These are phyloP conservation scores for Ommatoiulus sabulosus DNA, from an alignment of 2,888 invertebrate genomes.

Conservation along the genomic window DNA sequence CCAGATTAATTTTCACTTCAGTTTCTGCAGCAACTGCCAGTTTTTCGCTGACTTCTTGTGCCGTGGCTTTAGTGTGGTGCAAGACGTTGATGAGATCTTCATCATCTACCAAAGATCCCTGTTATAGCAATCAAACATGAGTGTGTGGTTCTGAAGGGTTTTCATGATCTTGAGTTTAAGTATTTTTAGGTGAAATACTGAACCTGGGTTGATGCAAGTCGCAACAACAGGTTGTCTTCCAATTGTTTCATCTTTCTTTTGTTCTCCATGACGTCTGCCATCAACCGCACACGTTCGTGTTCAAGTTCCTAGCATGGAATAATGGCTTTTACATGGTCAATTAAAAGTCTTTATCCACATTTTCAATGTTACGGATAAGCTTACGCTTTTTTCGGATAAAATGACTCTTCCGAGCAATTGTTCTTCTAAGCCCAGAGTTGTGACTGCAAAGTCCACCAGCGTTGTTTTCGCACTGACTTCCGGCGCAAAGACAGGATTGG, in stretches of 20 bases:
- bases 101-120: conserved; percentile 93
- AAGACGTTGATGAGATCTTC: conserved; percentile 92
- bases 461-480: conserved; percentile 97
- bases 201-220: conserved; percentile 88
- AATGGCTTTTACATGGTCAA: neutral
- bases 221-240: conserved; percentile 89
- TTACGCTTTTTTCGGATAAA: conserved; percentile 87
- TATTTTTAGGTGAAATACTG: neutral
- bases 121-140: neutral
- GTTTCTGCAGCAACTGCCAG: conserved; percentile 91
- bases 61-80: conserved; percentile 86
- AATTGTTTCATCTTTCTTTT: conserved; percentile 95
- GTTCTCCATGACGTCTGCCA: conserved; percentile 96
- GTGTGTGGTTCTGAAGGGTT: neutral
- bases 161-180: neutral
- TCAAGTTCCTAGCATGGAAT: conserved; percentile 79
- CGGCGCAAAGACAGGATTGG: conserved; percentile 96
- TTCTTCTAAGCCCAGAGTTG: conserved; percentile 95
- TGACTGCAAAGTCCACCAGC: conserved; percentile 97
- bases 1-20: conserved; percentile 92
- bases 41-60: conserved; percentile 95
- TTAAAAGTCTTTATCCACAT: neutral
- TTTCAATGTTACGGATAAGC: neutral
- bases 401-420: conserved; percentile 92
- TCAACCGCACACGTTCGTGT: conserved; percentile 89